A percentile compares a stretch with the other conserved stretches of the same genome.
Conservation (phyloP, 2,797 vertebrate genomes). For the Salmo trutta region DNA sequence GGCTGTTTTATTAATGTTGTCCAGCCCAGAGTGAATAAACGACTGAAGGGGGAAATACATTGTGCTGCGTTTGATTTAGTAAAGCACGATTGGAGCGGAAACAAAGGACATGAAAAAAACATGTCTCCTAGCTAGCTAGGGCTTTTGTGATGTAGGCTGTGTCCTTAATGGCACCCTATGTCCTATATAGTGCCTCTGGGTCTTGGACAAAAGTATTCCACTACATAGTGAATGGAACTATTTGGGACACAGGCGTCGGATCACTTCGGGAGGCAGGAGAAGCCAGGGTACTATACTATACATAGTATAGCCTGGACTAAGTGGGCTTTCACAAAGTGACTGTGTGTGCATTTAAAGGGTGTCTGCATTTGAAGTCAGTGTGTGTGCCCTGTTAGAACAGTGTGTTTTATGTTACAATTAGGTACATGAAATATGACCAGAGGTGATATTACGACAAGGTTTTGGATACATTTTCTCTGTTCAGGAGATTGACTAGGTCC, state of each 20-base stretch:
- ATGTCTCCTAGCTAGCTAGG: conserved; percentile 37
- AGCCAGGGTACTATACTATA: not conserved
- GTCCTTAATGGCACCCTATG: conserved; percentile 5
- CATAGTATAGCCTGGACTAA: not conserved
- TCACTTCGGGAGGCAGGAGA: not conserved
- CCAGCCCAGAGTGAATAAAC: conserved; percentile 56
- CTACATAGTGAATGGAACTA: not conserved
- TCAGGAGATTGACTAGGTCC: not conserved
- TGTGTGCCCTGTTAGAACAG: not conserved
- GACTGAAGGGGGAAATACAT: conserved; percentile 53
- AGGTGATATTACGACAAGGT: not conserved
- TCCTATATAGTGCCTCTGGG: not conserved
- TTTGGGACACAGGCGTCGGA: not conserved
- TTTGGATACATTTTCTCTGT: not conserved
- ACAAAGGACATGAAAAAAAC: conserved; percentile 79
- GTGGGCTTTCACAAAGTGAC: not conserved
- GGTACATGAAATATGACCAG: not conserved
- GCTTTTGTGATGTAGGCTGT: conserved; percentile 39
- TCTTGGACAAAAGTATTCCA: not conserved
- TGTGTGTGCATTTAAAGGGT: too few species aligned
- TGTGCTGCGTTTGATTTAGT: conserved; percentile 69
- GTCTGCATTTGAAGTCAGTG: not conserved
- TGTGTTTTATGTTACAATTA: not conserved
- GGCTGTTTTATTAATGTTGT: conserved; percentile 82
- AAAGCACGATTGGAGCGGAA: conserved; percentile 73